Base-by-base conservation (phyloP, 2,888 invertebrate species). In the Julus scandinavius region DNA sequence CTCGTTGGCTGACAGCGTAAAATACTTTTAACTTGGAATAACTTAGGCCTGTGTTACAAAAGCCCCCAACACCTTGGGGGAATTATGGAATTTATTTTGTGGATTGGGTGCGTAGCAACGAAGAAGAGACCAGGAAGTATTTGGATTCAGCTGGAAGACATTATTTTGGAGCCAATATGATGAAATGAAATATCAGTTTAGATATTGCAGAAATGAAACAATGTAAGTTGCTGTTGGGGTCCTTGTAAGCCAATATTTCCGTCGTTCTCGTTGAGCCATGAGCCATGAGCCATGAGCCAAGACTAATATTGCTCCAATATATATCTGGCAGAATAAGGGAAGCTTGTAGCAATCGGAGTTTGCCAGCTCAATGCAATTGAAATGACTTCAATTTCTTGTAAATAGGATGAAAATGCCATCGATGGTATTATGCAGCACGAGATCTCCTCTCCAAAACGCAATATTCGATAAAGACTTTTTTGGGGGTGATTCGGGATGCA, bases 1-100 rank as follows among this genome's bases (percentile, higher is more conserved):
- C 15, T 7, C 58, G 17, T 17, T 54, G 6, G n/a, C 11, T 63
- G 58, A 17, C 58, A 63, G 58, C n/a, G n/a, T 63, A 17, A 13
- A 17, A n/a, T n/a, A n/a, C 58, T 63, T 17, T 9, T n/a, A 63
- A 17, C 58, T 63, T 17, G 58, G n/a, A 63, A 63, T 63, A 63
- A 54, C 54, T 54, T 54, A 54, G 54, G 54, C 54, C 9, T 15
- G 11, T 15, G n/a, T n/a, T 63, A 17, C 58, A 63, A 63, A 63
- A 63, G n/a, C n/a, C 54, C 41, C 41, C n/a, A 63, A 63, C 58
- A 63, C 58, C 58, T 63, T 63, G n/a, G 58, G 58, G 58, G 58
- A 63, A 63, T 63, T 63, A 63, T 63, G 58, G 58, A 63, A 63
- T 63, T 63, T 63, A 63, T 63, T 63, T 63, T 63, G 58, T n/a